A percentile compares a stretch with the other conserved stretches of the same genome.
Evolutionary conservation across 2,888 invertebrate species (phyloP).

Genomic region (Polyommatus icarus): DNA sequence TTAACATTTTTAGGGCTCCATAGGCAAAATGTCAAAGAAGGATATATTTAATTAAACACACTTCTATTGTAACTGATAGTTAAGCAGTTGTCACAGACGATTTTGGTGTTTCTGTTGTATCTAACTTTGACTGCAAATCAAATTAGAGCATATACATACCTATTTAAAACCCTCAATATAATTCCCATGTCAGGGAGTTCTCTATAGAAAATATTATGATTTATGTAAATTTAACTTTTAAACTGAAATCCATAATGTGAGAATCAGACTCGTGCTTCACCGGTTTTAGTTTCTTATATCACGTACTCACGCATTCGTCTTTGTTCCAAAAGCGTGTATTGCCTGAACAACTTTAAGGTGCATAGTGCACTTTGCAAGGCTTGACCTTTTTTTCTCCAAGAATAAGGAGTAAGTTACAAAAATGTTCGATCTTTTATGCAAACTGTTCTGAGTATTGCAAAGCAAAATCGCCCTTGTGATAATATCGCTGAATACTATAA

Average conservation of each 20-base stretch:
- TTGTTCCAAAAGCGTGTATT: constrained; percentile 22
- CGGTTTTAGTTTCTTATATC: not conserved
- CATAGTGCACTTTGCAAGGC: constrained; percentile 11
- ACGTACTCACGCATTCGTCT: not conserved
- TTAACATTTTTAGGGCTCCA: not conserved
- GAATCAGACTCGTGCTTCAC: not conserved
- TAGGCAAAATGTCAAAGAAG: not conserved
- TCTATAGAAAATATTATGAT: too few species aligned
- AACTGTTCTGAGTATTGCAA: not conserved
- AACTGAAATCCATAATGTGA: not conserved
- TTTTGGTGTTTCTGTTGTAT: not conserved
- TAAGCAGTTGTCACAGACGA: too few species aligned
- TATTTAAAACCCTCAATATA: too few species aligned
- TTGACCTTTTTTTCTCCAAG: constrained; percentile 18
- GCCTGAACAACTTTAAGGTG: constrained; percentile 26
- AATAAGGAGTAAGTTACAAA: constrained; percentile 19
- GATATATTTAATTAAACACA: too few species aligned
- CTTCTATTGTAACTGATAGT: too few species aligned
- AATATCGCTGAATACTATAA: not conserved
- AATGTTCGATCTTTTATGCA: not conserved
- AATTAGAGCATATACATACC: not conserved
- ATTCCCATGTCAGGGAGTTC: too few species aligned
- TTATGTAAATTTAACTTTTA: too few species aligned
- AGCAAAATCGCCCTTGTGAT: not conserved
- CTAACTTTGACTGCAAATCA: not conserved